Base-by-base conservation (phyloP, 2,888 invertebrate species). In the Mythimna loreyi region DNA sequence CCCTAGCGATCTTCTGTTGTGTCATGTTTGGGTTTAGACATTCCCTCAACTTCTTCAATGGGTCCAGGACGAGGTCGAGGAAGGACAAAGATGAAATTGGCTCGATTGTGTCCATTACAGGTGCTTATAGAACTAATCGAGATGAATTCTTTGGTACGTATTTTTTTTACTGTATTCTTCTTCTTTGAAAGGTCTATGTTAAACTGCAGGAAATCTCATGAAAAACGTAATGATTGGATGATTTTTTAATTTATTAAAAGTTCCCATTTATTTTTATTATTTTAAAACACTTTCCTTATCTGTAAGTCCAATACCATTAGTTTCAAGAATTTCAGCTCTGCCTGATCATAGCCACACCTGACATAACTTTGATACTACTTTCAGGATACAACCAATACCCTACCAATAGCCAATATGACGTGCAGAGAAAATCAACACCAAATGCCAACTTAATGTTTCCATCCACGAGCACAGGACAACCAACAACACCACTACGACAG, bases 11-110 rank as follows among this genome's bases (percentile, higher is more conserved):
- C 19, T 84, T 85, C 56, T 85, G 84, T 65, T 85, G 80, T 87
- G 75, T 86, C 70, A 92, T 93, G 92, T 81, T 92, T 2, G 90
- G 94, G 43, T 95, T 94, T 78, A 91, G 87, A 63, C 93, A 92
- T 3, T 87, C 90, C 2, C 80, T 95, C 13, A 91, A 93, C 73
- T 80, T 95, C 25, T 77, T 86, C 28, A 85, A 88, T 33, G 83
- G 88, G 0, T 61, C 59, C 19, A 67, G 63, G 50, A 28, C 47
- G 11, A 77, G 64, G 25, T 19, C 62, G 1, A 85, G 75, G 1
- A 88, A 83, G 33, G 89, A 86, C 2, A 83, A 84, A 9, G 84
- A 81, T 5, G 80, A 84, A 19, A 63, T 80, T n/a, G 87, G 90
- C 1, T 82, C 89, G 0, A 84, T 87, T 3, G 73, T 89, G 11